Percentiles rank a stretch among this genome's conserved stretches.
Conservation (phyloP, 2,113 vertebrate species). For the Haliaeetus leucogaster region DNA sequence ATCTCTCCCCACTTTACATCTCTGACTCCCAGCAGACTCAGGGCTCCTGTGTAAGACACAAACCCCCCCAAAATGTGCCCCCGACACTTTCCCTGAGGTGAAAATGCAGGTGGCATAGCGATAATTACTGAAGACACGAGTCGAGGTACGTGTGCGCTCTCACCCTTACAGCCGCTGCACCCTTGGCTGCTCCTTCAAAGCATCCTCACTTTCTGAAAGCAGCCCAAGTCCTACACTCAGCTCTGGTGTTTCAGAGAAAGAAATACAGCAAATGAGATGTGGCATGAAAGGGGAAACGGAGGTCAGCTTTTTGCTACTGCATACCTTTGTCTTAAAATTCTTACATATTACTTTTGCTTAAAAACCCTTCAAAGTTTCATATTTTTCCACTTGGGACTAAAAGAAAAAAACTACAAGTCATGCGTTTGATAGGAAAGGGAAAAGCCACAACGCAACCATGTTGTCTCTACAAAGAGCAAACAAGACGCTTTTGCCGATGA, state of each 20-base stretch:
- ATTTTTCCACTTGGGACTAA: neutral
- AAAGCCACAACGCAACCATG: rapidly evolving
- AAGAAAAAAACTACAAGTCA: neutral
- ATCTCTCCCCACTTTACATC: neutral
- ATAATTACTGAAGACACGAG: neutral
- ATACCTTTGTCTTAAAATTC: neutral
- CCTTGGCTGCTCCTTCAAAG: neutral
- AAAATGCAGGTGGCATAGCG: rapidly evolving
- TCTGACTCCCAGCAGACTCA: rapidly evolving
- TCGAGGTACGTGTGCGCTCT: rapidly evolving
- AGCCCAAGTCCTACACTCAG: neutral
- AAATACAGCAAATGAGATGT: neutral
- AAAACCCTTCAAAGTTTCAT: neutral
- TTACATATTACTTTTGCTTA: neutral
- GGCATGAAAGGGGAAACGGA: neutral
- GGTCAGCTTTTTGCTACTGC: rapidly evolving
- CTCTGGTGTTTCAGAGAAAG: neutral
- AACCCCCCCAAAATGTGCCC: too few species aligned
- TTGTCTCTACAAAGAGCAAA: neutral
- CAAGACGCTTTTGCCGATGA: neutral
- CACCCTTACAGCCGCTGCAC: rapidly evolving
- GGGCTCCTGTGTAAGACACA: neutral
- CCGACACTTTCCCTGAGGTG: rapidly evolving
- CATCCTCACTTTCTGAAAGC: neutral
- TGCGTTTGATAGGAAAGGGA: neutral